These are phyloP conservation scores for Stomorhina lunata DNA, from an alignment of 2,888 invertebrate genomes.

Conservation along the genomic window DNA sequence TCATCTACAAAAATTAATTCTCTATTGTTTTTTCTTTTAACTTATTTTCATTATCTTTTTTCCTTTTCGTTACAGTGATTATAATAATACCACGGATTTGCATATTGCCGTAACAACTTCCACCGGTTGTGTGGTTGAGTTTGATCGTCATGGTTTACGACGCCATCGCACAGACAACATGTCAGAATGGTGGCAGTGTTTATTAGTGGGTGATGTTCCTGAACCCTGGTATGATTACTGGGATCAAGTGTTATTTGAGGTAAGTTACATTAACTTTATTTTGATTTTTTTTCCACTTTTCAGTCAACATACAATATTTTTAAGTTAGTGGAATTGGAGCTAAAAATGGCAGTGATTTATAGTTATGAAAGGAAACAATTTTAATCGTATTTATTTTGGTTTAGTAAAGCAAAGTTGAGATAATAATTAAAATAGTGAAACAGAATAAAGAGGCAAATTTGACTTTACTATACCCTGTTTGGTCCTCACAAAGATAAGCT, in stretches of 20 bases:
- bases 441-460: no score
- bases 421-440: not conserved
- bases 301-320: not conserved
- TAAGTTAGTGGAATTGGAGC: not conserved
- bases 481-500: no score
- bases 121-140: conserved; percentile 89
- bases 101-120: conserved; percentile 95
- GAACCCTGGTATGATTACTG: conserved; percentile 86
- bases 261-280: conserved; percentile 72
- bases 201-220: conserved; percentile 85
- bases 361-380: not conserved
- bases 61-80: conserved; percentile 83
- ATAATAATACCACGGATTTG: conserved; percentile 90
- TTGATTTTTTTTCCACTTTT: not conserved
- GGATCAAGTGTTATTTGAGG: conserved; percentile 84
- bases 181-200: conserved; percentile 84
- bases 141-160: conserved; percentile 88
- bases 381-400: not conserved
- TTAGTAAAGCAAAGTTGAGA: not conserved
- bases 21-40: not conserved
- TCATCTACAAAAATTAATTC: not conserved
- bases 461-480: no score
- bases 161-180: conserved; percentile 77
- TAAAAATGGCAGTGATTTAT: not conserved
- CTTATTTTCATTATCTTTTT: not conserved